Percentiles rank a stretch among this genome's conserved stretches.
Conservation (phyloP, 2,888 invertebrate genomes). For the Cylloceria caligata region DNA sequence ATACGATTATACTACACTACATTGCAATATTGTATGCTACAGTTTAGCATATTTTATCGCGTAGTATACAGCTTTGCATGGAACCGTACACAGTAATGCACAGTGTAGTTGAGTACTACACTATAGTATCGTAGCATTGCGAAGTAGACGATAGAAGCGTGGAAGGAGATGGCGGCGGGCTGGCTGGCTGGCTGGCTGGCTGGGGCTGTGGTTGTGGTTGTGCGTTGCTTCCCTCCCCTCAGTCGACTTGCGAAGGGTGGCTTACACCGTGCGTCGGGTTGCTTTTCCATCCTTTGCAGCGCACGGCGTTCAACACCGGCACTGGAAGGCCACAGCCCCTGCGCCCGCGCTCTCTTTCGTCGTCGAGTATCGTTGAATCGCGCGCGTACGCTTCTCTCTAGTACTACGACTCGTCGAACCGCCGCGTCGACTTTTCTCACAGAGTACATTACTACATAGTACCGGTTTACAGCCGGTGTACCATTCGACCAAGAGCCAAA, state of each 20-base stretch:
- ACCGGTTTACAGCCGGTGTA: slow-evolving; percentile 17
- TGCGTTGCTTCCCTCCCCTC: slow-evolving; percentile 24
- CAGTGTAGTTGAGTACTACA: neutral
- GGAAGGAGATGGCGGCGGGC: slow-evolving; percentile 70
- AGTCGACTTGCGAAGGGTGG: slow-evolving; percentile 25
- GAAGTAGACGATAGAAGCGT: slow-evolving; percentile 25
- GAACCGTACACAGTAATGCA: neutral
- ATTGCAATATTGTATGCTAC: neutral
- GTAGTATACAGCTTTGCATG: neutral
- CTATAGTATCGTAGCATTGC: slow-evolving; percentile 19
- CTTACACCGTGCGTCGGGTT: slow-evolving; percentile 7
- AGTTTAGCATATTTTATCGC: neutral
- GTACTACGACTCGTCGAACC: slow-evolving; percentile 21
- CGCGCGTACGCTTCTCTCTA: slow-evolving; percentile 2
- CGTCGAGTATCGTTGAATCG: slow-evolving; percentile 11
- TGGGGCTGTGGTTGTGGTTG: no score
- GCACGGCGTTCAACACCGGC: neutral
- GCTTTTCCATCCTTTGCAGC: slow-evolving; percentile 34
- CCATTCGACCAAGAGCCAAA: slow-evolving; percentile 22
- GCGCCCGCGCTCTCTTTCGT: neutral
- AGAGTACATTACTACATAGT: slow-evolving; percentile 4
- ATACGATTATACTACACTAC: slow-evolving; percentile 18
- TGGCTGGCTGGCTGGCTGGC: slow-evolving; percentile 64
- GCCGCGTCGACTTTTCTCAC: slow-evolving; percentile 6
- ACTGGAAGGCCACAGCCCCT: neutral